Evolutionary conservation across 2,888 invertebrate genomes (phyloP).

Genomic region (Axea sp.): DNA sequence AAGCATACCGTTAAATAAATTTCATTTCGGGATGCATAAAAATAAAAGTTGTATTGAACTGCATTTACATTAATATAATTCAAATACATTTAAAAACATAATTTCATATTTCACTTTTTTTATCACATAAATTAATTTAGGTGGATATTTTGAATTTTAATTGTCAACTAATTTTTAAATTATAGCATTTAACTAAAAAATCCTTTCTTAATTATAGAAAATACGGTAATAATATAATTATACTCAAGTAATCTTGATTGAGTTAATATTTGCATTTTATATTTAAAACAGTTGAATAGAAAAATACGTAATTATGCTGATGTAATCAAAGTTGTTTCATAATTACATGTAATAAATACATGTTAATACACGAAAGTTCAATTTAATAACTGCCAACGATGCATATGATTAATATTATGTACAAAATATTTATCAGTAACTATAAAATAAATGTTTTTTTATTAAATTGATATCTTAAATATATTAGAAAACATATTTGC

Average conservation of each 20-base stretch:
- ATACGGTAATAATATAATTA: constrained; percentile 35
- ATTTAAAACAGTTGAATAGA: constrained; percentile 22
- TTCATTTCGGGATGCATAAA: too few species aligned
- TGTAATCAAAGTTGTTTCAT: constrained; percentile 26
- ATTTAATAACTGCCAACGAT: too few species aligned
- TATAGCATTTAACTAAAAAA: constrained; percentile 1
- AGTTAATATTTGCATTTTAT: constrained; percentile 38
- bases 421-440: too few species aligned
- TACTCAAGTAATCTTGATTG: constrained; percentile 40
- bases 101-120: not conserved
- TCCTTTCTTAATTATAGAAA: constrained; percentile 5
- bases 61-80: too few species aligned
- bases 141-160: too few species aligned
- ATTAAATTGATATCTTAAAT: too few species aligned
- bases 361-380: too few species aligned
- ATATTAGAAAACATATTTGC: too few species aligned
- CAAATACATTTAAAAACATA: constrained; percentile 3
- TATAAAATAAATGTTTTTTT: too few species aligned
- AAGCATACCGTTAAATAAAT: too few species aligned
- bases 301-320: constrained; percentile 37
- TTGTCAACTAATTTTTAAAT: constrained; percentile 13
- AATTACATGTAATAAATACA: constrained; percentile 31
- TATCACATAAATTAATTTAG: constrained; percentile 14
- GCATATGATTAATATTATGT: too few species aligned
- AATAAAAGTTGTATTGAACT: too few species aligned